phyloP scores from a whole-genome alignment of 1,140 invertebrate genomes.

The Sipha flava region DNA sequence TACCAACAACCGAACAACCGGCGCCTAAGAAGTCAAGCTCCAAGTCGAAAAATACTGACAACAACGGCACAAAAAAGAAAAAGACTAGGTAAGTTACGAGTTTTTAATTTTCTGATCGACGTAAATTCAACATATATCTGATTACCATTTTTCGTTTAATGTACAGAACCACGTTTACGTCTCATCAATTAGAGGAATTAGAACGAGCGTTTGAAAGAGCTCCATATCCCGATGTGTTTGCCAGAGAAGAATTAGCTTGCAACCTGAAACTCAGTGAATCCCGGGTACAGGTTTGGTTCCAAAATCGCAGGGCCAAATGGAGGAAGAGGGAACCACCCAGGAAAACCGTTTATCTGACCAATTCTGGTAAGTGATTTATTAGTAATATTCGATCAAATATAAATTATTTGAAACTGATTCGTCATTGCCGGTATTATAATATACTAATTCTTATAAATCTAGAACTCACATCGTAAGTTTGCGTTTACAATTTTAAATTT shows the following conservation, averaged over 20 bases:
- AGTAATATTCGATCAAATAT: no score
- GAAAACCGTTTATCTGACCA: constrained; percentile 71
- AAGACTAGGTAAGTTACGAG: constrained; percentile 69
- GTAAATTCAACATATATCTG: no score
- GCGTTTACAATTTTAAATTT: no score
- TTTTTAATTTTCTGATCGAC: not conserved
- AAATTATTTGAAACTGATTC: no score
- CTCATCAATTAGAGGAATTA: constrained; percentile 88
- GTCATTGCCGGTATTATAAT: no score
- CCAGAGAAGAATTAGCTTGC: constrained; percentile 83
- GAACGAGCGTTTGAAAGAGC: constrained; percentile 89
- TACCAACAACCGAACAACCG: not conserved
- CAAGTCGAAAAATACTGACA: constrained; percentile 56
- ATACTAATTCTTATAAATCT: no score
- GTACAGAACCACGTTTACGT: constrained; percentile 87
- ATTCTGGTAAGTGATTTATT: constrained; percentile 44
- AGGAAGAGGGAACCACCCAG: constrained; percentile 93
- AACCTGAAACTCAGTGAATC: constrained; percentile 86
- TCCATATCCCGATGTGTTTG: constrained; percentile 94
- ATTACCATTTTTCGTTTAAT: not conserved
- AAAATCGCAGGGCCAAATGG: constrained; percentile 96
- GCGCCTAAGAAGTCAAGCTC: constrained; percentile 17
- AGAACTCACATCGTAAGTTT: no score
- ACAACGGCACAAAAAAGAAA: constrained; percentile 83
- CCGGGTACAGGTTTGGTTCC: constrained; percentile 87